Evolutionary conservation across 2,797 vertebrate genomes (phyloP), one percentile per base, ranked within the genome.

Genomic region (Melanogrammus aeglefinus): DNA sequence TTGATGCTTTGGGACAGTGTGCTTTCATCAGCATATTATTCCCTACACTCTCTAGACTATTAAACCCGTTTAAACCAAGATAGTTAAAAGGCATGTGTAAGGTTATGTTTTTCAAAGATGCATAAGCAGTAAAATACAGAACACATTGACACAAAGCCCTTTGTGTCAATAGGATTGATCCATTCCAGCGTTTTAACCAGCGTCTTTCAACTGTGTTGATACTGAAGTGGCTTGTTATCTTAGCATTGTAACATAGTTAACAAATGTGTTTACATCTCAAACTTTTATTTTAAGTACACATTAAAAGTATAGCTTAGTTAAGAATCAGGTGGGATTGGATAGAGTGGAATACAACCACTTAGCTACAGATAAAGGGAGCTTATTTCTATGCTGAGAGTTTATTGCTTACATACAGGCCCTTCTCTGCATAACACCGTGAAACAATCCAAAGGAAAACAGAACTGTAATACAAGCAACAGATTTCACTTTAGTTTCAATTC

Each of bases 401-500:
- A n/a, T 69, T 69, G 39, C 72, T 84, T 92, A 92, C 89, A 91
- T 93, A 93, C 83, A 90, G 80, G 82, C 88, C 89, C 88, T 91
- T 86, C 88, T 82, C 89, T 89, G 91, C 90, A 90, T 91, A 90
- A 93, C 90, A 90, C 95, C 91, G 94, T 92, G 91, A 90, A 91
- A 89, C 82, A 85, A 93, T 89, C 94, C 89, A 92, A 95, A 94
- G 94, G 96, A 95, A 96, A 96, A 87, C 94, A 94, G 94, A 94
- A 93, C 88, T 92, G 93, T 93, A 93, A 93, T 91, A 94, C 93
- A 91, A 90, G 89, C 94, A 94, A 96, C 96, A 89, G 90, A 96
- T 97, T 96, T 95, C 92, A 93, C 91, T 89, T 92, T 94, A 93
- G n/a, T 94, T 84, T 94, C 95, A 96, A 94, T 97, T 96, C 95